phyloP scores from a whole-genome alignment of 1,140 invertebrate species.

The Cherax quadricarinatus region DNA sequence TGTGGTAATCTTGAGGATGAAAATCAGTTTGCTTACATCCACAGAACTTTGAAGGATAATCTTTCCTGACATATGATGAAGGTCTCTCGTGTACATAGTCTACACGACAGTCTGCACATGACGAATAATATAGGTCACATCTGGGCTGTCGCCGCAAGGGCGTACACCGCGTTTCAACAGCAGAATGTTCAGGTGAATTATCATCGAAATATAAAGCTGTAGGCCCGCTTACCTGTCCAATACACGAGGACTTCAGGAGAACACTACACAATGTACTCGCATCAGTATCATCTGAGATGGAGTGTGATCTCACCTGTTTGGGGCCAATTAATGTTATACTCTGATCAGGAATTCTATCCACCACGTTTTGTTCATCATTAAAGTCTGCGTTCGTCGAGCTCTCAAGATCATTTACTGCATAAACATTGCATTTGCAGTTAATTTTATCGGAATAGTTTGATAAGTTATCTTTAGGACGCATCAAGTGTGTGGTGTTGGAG shows the following conservation, averaged over 20 bases:
- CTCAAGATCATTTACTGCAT: not conserved
- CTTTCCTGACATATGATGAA: not conserved
- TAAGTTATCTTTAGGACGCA: not conserved
- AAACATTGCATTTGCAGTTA: not conserved
- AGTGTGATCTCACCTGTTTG: not conserved
- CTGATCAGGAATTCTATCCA: not conserved
- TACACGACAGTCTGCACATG: not conserved
- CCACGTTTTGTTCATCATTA: not conserved
- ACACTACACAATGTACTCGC: not conserved
- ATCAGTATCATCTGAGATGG: not conserved
- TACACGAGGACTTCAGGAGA: not conserved
- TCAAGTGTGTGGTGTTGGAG: not conserved
- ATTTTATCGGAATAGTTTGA: not conserved
- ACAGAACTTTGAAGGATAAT: not conserved
- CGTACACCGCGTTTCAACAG: not conserved
- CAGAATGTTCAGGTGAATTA: not conserved
- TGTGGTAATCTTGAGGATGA: not conserved
- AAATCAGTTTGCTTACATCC: not conserved
- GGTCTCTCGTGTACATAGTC: not conserved
- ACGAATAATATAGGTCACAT: not conserved
- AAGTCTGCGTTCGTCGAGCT: not conserved
- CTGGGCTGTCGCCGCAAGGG: not conserved
- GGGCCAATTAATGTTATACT: not conserved
- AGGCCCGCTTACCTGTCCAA: not conserved
- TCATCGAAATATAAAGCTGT: conserved; percentile 36